A percentile compares a stretch with the other conserved stretches of the same genome.
phyloP scores from a whole-genome alignment of 1,140 invertebrate genomes.

The Eubasilissa regina region DNA sequence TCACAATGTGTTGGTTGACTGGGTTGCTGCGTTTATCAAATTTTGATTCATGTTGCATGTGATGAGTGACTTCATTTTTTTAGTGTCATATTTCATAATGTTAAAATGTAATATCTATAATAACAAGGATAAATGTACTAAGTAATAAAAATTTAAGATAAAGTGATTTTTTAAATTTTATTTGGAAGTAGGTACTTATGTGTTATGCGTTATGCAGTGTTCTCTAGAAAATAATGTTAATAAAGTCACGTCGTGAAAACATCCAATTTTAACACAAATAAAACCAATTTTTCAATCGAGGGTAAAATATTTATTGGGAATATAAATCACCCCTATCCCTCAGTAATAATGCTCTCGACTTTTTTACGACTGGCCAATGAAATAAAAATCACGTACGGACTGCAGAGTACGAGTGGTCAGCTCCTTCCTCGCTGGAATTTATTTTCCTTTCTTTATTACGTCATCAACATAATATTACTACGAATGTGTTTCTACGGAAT shows the following conservation, averaged over 20 bases:
- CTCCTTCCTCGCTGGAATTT: slow-evolving; percentile 44
- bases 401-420: slow-evolving; percentile 43
- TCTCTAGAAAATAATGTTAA: neutral
- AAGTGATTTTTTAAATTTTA: no score
- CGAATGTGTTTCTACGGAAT: slow-evolving; percentile 53
- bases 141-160: no score
- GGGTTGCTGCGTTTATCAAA: no score
- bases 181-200: no score
- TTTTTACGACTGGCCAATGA: slow-evolving; percentile 49
- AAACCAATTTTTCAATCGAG: slow-evolving; percentile 39
- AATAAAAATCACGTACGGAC: slow-evolving; percentile 54
- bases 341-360: slow-evolving; percentile 41
- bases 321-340: slow-evolving; percentile 39
- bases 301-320: slow-evolving; percentile 43
- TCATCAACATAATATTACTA: slow-evolving; percentile 59
- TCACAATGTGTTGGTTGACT: no score
- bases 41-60: no score
- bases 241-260: slow-evolving; percentile 33
- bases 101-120: no score
- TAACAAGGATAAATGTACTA: no score
- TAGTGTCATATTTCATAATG: no score
- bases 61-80: no score
- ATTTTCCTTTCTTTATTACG: slow-evolving; percentile 58
- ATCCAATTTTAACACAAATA: slow-evolving; percentile 43
- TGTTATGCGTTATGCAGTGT: no score